Percentiles rank a stretch among this genome's conserved stretches.
phyloP scores from a whole-genome alignment of 1,140 invertebrate genomes.

The Zaprionus capensis region DNA sequence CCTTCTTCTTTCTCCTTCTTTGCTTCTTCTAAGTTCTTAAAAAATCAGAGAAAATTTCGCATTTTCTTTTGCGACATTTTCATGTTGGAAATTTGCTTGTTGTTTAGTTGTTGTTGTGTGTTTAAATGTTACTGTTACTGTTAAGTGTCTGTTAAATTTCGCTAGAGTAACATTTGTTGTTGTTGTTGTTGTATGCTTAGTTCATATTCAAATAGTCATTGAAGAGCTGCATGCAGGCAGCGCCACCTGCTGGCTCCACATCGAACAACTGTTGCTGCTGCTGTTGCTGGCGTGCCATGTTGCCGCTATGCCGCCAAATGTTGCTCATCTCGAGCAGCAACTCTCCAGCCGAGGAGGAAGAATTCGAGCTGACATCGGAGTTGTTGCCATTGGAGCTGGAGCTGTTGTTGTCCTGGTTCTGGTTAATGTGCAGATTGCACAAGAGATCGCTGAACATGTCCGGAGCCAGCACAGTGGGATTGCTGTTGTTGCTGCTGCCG shows the following conservation, averaged over 20 bases:
- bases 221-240: slow-evolving; percentile 86
- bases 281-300: slow-evolving; percentile 37
- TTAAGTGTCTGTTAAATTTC: slow-evolving; percentile 60
- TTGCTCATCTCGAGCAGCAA: slow-evolving; percentile 61
- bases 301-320: slow-evolving; percentile 53
- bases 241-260: slow-evolving; percentile 68
- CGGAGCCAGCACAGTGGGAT: slow-evolving; percentile 37
- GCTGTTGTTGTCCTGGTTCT: slow-evolving; percentile 41
- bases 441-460: slow-evolving; percentile 81
- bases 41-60: slow-evolving; percentile 39
- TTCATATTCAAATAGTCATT: slow-evolving; percentile 87
- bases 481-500: slow-evolving; percentile 21
- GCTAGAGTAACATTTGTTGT: slow-evolving; percentile 61
- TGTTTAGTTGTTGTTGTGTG: slow-evolving; percentile 9
- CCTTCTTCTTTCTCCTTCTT: slow-evolving; percentile 7
- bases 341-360: slow-evolving; percentile 63
- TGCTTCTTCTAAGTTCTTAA: slow-evolving; percentile 23
- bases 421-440: slow-evolving; percentile 67
- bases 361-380: slow-evolving; percentile 76
- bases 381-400: slow-evolving; percentile 6
- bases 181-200: slow-evolving; percentile 62
- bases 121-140: slow-evolving; percentile 24
- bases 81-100: slow-evolving; percentile 42
- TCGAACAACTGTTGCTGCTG: slow-evolving; percentile 38
- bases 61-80: slow-evolving; percentile 11